Evolutionary conservation across 2,797 vertebrate genomes (phyloP).

Genomic region (Chloroceryle amazona): DNA sequence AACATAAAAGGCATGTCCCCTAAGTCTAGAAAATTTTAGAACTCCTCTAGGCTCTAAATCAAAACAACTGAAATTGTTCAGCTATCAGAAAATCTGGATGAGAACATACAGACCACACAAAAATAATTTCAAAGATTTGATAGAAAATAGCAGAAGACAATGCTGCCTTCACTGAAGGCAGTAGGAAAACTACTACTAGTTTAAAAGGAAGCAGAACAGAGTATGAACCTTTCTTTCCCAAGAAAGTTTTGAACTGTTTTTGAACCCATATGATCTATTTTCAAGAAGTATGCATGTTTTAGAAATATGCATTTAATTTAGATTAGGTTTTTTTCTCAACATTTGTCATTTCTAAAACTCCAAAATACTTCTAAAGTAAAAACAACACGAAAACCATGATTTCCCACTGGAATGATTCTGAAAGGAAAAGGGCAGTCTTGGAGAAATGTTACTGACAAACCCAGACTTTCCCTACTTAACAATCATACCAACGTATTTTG

Average conservation of each 20-base stretch:
- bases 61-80: not conserved
- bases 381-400: rapidly evolving
- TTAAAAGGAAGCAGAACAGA: not conserved
- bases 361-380: not conserved
- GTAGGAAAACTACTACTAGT: not conserved
- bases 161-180: not conserved
- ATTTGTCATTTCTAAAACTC: not conserved
- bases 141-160: not conserved
- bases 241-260: not conserved
- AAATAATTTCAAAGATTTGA: not conserved
- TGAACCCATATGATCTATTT: not conserved
- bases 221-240: not conserved
- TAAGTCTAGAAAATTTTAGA: not conserved
- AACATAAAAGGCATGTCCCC: not conserved
- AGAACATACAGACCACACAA: not conserved
- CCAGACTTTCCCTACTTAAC: not conserved
- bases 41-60: not conserved
- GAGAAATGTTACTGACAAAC: not conserved
- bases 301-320: not conserved
- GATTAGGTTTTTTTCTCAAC: not conserved
- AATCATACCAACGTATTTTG: not conserved
- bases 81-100: not conserved
- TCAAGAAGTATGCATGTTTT: rapidly evolving
- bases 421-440: not conserved
- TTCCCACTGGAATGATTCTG: not conserved